A percentile compares a stretch with the other conserved stretches of the same genome.
Conservation (phyloP, 1,140 invertebrate species). For the Belonocnema kinseyi region DNA sequence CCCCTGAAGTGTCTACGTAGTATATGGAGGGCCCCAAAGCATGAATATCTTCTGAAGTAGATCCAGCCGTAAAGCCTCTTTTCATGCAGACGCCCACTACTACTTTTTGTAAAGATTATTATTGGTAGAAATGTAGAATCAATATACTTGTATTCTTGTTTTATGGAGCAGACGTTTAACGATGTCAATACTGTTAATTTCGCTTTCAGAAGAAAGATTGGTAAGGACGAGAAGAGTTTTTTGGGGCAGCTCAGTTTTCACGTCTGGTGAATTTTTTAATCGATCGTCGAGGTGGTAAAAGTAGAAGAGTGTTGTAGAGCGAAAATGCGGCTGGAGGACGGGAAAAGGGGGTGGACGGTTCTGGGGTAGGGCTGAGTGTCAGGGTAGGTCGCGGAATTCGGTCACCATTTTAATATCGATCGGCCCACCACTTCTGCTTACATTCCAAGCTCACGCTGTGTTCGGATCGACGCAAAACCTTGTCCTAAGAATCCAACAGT, state of each 20-base stretch:
- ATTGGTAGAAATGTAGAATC: no score
- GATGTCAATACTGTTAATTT: slow-evolving; percentile 18
- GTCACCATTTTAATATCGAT: slow-evolving; percentile 77
- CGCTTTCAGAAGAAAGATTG: neutral
- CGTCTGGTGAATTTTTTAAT: slow-evolving; percentile 50
- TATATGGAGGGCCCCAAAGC: no score
- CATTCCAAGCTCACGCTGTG: slow-evolving; percentile 47
- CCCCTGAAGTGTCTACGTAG: no score
- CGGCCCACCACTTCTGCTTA: slow-evolving; percentile 49
- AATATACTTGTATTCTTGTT: no score
- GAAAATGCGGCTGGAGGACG: slow-evolving; percentile 52
- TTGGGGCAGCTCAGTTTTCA: slow-evolving; percentile 35
- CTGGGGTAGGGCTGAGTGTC: slow-evolving; percentile 57
- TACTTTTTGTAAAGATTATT: no score
- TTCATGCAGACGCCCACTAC: no score
- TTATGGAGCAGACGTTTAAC: neutral
- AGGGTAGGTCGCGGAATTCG: slow-evolving; percentile 74
- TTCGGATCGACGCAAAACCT: slow-evolving; percentile 28
- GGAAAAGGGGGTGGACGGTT: slow-evolving; percentile 50
- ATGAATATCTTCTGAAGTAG: no score
- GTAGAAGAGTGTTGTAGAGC: slow-evolving; percentile 37
- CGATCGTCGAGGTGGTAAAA: slow-evolving; percentile 44
- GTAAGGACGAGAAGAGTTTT: slow-evolving; percentile 16
- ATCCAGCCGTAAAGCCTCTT: no score
- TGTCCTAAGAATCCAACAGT: neutral